phyloP scores from a whole-genome alignment of 2,888 invertebrate species.

The Osmoderma eremita region DNA sequence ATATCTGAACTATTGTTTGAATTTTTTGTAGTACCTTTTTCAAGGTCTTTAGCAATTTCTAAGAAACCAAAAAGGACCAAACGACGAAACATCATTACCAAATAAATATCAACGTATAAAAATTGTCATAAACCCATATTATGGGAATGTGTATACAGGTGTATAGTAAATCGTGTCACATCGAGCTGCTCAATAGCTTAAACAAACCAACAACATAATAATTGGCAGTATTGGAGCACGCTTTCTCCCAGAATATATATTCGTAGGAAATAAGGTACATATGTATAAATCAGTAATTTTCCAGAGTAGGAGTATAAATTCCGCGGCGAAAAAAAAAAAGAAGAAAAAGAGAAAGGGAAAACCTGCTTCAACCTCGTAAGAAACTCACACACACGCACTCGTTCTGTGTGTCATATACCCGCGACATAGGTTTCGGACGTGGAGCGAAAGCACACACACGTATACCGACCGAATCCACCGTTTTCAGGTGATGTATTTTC shows the following conservation, averaged over 20 bases:
- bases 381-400: slow-evolving; percentile 1
- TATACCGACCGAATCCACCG: slow-evolving; percentile 46
- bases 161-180: too few relatives aligned
- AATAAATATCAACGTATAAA: too few relatives aligned
- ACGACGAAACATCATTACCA: too few relatives aligned
- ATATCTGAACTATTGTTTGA: too few relatives aligned
- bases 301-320: slow-evolving; percentile 24
- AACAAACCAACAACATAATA: slow-evolving; percentile 11
- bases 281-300: slow-evolving; percentile 36
- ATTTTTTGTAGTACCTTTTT: too few relatives aligned
- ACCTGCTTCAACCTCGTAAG: slow-evolving; percentile 16
- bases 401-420: too few relatives aligned
- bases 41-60: not conserved
- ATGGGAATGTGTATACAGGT: too few relatives aligned
- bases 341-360: slow-evolving; percentile 18
- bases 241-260: slow-evolving; percentile 8
- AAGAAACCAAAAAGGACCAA: not conserved
- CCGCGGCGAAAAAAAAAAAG: slow-evolving; percentile 8
- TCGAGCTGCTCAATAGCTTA: not conserved
- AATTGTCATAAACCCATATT: too few relatives aligned
- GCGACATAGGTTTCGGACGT: slow-evolving; percentile 4
- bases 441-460: slow-evolving; percentile 21
- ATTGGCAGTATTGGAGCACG: slow-evolving; percentile 17
- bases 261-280: not conserved
- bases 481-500: slow-evolving; percentile 54